Evolutionary conservation across 2,797 vertebrate species (phyloP).

Genomic region (Falco concolor): DNA sequence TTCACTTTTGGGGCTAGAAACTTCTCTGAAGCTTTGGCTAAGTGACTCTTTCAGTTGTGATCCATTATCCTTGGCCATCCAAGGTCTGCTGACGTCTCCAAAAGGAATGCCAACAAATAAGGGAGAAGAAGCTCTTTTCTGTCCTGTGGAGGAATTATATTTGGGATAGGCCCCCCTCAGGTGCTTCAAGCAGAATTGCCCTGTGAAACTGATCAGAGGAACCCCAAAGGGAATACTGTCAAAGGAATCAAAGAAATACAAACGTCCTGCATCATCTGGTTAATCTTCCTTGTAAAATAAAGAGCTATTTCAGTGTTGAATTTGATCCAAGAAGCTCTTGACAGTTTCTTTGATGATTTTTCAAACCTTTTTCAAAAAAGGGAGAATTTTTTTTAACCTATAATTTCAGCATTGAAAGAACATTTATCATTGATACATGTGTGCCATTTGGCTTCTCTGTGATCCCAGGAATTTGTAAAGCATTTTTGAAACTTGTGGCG

Average conservation of each 20-base stretch:
- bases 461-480: background rate
- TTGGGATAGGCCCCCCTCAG: background rate
- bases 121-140: background rate
- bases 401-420: background rate
- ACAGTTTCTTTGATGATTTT: conserved; percentile 31
- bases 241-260: conserved; percentile 11
- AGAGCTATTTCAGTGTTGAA: conserved; percentile 1
- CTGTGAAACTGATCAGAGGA: conserved; percentile 9
- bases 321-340: conserved; percentile 16
- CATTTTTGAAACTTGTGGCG: background rate
- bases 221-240: background rate
- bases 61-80: background rate
- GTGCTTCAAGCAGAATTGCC: background rate
- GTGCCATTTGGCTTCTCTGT: background rate
- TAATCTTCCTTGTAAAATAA: conserved; percentile 38
- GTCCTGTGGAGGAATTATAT: background rate
- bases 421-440: background rate
- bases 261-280: conserved; percentile 31
- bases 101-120: background rate
- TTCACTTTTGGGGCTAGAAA: background rate
- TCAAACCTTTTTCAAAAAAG: background rate
- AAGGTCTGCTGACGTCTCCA: background rate
- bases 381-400: background rate
- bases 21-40: background rate
- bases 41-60: background rate